A percentile compares a stretch with the other conserved stretches of the same genome.
phyloP scores from a whole-genome alignment of 2,113 vertebrate genomes.

The Pholis gunnellus region DNA sequence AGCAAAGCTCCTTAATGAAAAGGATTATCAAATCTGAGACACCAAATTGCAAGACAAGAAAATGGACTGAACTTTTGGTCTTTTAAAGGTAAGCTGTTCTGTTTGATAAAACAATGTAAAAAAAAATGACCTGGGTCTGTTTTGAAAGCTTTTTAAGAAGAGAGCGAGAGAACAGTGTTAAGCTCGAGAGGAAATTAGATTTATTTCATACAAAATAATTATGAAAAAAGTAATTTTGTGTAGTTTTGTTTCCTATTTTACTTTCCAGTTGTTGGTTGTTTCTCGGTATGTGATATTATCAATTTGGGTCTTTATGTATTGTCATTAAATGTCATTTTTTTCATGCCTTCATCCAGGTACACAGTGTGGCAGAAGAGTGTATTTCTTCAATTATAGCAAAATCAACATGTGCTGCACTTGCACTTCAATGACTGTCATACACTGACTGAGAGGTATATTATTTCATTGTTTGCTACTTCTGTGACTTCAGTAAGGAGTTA shows the following conservation, averaged over 20 bases:
- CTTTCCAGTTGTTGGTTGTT: constrained; percentile 70
- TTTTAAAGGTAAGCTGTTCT: constrained; percentile 74
- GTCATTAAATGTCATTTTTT: constrained; percentile 70
- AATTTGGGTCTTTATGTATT: constrained; percentile 71
- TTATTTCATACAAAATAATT: constrained; percentile 61
- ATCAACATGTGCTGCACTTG: constrained; percentile 51
- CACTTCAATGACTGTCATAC: constrained; percentile 62
- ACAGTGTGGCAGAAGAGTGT: constrained; percentile 59
- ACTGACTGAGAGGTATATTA: constrained; percentile 64
- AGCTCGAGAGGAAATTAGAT: constrained; percentile 57
- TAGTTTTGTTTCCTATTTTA: constrained; percentile 34
- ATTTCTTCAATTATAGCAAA: constrained; percentile 54
- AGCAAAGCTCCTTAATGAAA: constrained; percentile 61
- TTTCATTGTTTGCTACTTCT: constrained; percentile 61
- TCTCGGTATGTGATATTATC: constrained; percentile 70
- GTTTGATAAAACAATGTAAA: constrained; percentile 62
- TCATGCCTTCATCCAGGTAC: constrained; percentile 58
- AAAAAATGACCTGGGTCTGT: constrained; percentile 30
- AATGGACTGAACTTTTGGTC: constrained; percentile 71
- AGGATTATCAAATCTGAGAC: constrained; percentile 61
- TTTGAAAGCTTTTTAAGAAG: constrained; percentile 60
- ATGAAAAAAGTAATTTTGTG: constrained; percentile 62
- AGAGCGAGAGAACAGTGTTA: constrained; percentile 48
- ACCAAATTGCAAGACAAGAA: constrained; percentile 61
- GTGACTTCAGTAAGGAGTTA: constrained; percentile 51